Evolutionary conservation across 2,113 vertebrate species (phyloP), one percentile per base, ranked within the genome.

Genomic region (Egretta garzetta): DNA sequence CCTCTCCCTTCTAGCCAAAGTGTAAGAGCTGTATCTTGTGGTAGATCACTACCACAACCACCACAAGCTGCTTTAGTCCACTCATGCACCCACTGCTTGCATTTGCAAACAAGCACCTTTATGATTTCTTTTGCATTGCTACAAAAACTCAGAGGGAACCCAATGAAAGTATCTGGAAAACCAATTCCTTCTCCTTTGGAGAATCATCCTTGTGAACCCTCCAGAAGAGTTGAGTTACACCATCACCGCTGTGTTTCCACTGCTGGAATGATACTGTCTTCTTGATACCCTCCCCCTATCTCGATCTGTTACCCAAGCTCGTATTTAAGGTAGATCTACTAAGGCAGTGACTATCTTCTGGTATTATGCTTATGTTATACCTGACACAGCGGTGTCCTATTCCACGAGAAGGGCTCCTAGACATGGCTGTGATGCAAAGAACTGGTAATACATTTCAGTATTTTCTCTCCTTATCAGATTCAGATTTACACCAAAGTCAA

Each of bases 1-100:
- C 66, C 62, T 75, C 32, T 39, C 43, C 43, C 49, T 72, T 43
- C 5, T 19, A 80, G 81, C 70, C 59, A 6, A 58, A 55, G 86
- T 45, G 2, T 8, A n/a, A 52, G 67, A n/a, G 9, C 73, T 75
- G 4, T 5, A 47, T 13, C 56, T 70, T 0, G 0, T 22, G 59
- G 70, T 9, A 59, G 30, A 10, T 53, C 53, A 14, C 37, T 14
- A 3, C 47, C 52, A 53, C 24, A 2, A 9, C 52, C 14, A 17
- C 28, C 41, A 45, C 39, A 14, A 45, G 0, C 84, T 47, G 59
- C 35, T 45, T 72, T 1, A 55, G 37, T 4, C 50, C 17, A 2
- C 43, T 12, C 28, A 6, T 4, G n/a, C 79, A 35, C 26, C 58
- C 74, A 20, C 8, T 9, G 4, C 14, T 28, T 64, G 75, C 55